Evolutionary conservation across 2,888 invertebrate species (phyloP).

Genomic region (Pterobdella sp.): DNA sequence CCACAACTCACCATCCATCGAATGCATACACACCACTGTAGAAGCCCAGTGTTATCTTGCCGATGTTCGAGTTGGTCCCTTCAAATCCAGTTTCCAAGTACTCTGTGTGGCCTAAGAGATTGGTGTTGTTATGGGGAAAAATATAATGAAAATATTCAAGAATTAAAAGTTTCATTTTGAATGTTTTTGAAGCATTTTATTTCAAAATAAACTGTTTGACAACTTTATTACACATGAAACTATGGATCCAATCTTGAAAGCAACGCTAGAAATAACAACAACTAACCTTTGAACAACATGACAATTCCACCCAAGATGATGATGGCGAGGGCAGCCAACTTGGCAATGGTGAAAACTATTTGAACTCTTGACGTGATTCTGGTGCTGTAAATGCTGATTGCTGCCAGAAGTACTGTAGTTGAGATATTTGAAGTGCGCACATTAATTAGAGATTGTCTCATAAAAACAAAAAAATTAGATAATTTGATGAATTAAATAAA

Average conservation of each 20-base stretch:
- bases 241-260: no score
- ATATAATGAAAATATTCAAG: neutral
- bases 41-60: slow-evolving; percentile 83
- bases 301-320: slow-evolving; percentile 81
- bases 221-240: no score
- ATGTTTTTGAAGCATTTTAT: no score
- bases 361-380: slow-evolving; percentile 85
- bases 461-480: neutral
- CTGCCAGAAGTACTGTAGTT: slow-evolving; percentile 75
- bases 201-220: no score
- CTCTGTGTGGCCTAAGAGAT: slow-evolving; percentile 40
- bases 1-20: slow-evolving; percentile 69
- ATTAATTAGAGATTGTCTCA: neutral
- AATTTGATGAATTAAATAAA: neutral
- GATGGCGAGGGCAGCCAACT: slow-evolving; percentile 78
- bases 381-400: slow-evolving; percentile 89
- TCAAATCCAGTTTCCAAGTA: slow-evolving; percentile 75
- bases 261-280: neutral
- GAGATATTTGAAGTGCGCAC: no score
- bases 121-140: neutral
- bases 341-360: slow-evolving; percentile 86
- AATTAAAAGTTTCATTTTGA: neutral
- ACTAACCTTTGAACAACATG: slow-evolving; percentile 68
- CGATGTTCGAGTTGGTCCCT: slow-evolving; percentile 65
- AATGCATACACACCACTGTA: slow-evolving; percentile 92